Percentiles rank a stretch among this genome's conserved stretches.
phyloP scores from a whole-genome alignment of 2,888 invertebrate genomes.

The Cordylochernes scorpioides region DNA sequence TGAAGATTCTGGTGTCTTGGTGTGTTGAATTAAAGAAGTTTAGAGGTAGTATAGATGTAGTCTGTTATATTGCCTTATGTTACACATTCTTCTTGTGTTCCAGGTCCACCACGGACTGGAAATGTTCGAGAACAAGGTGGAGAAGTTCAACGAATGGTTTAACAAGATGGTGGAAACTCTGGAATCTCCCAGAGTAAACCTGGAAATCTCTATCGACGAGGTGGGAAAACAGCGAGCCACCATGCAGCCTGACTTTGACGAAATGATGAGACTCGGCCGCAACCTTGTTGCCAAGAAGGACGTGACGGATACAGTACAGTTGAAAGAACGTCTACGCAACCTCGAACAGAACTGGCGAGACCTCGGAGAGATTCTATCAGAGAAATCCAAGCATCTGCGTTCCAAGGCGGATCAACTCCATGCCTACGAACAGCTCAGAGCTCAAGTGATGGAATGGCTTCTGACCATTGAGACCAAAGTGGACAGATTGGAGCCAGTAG shows the following conservation, averaged over 20 bases:
- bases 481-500: conserved; percentile 48
- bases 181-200: conserved; percentile 40
- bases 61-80: background rate
- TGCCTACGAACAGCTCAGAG: conserved; percentile 56
- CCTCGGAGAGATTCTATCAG: conserved; percentile 48
- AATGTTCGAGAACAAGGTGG: conserved; percentile 34
- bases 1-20: no score
- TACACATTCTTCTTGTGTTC: background rate
- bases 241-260: conserved; percentile 38
- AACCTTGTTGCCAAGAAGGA: conserved; percentile 54
- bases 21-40: no score
- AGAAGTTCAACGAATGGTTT: conserved; percentile 18
- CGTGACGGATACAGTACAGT: conserved; percentile 53
- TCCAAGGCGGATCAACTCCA: conserved; percentile 56
- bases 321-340: conserved; percentile 46
- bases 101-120: conserved; percentile 31
- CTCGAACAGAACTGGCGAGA: conserved; percentile 72
- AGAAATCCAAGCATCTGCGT: conserved; percentile 53
- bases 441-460: conserved; percentile 61
- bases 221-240: conserved; percentile 21
- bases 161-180: conserved; percentile 35
- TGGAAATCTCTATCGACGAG: conserved; percentile 32
- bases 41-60: background rate
- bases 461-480: conserved; percentile 47
- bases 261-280: conserved; percentile 50